Conservation (phyloP, 37 sponge, comb jelly and placozoan species). For the Halichondria panicea region DNA sequence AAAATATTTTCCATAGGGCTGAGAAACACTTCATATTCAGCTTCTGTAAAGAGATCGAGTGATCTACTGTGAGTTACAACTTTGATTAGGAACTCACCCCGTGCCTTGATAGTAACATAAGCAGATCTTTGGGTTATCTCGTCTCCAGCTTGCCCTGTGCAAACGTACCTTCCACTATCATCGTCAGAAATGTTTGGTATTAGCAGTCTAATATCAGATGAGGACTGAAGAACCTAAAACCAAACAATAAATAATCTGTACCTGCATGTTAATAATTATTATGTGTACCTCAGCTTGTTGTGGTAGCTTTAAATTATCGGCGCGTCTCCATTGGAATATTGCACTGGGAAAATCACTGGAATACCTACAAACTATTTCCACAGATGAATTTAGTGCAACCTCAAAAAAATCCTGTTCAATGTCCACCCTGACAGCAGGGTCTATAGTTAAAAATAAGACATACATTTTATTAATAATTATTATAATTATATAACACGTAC, state of each 20-base stretch:
- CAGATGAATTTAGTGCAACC: neutral
- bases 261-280: neutral
- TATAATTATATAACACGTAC: conserved; percentile 20
- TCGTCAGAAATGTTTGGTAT: neutral
- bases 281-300: neutral
- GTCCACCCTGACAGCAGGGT: neutral
- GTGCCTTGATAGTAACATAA: neutral
- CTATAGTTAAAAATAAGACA: neutral
- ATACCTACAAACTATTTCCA: conserved; percentile 4
- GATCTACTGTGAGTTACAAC: no score
- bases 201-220: neutral
- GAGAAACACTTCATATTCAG: no score
- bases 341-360: conserved; percentile 6
- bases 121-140: neutral
- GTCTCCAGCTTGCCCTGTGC: conserved; percentile 5
- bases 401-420: neutral
- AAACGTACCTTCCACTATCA: conserved; percentile 18
- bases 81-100: neutral
- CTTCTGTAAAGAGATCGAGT: no score
- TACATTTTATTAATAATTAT: neutral
- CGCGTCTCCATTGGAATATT: neutral
- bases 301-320: neutral
- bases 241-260: neutral
- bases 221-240: neutral
- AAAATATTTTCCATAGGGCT: no score